phyloP scores from a whole-genome alignment of 2,888 invertebrate genomes.

The Lithophane socia region DNA sequence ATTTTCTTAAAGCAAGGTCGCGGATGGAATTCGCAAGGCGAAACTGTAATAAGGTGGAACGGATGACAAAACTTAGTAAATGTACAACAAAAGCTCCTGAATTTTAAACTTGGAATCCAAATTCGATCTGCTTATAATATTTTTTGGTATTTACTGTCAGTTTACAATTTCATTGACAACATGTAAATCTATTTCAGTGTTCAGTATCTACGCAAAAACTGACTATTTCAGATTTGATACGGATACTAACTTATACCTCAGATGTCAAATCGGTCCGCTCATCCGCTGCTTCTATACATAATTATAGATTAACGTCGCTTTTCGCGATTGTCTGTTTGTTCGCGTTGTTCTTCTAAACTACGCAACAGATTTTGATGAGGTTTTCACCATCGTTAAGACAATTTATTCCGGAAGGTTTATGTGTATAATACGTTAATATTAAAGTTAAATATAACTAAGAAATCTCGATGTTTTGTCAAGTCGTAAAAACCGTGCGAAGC shows the following conservation, averaged over 20 bases:
- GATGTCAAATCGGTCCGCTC: background rate
- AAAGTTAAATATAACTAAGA: no score
- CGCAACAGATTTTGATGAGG: no score
- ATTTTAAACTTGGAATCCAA: background rate
- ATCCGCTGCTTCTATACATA: background rate
- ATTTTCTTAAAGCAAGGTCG: conserved; percentile 68
- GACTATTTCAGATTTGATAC: background rate
- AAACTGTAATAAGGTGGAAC: conserved; percentile 36
- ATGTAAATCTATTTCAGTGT: background rate
- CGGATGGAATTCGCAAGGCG: conserved; percentile 43
- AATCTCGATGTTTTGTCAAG: no score
- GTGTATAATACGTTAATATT: no score
- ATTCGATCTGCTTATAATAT: background rate
- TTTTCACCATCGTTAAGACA: no score
- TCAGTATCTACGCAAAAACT: background rate
- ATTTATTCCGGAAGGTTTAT: no score
- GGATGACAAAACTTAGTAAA: background rate
- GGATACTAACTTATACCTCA: no score
- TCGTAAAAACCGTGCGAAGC: no score
- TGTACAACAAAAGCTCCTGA: background rate
- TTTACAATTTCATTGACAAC: background rate
- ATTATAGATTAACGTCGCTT: no score
- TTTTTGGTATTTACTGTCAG: background rate
- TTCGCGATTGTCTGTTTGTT: no score
- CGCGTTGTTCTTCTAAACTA: no score